Conservation (phyloP, 2,113 vertebrate genomes). For the Zeus faber region DNA sequence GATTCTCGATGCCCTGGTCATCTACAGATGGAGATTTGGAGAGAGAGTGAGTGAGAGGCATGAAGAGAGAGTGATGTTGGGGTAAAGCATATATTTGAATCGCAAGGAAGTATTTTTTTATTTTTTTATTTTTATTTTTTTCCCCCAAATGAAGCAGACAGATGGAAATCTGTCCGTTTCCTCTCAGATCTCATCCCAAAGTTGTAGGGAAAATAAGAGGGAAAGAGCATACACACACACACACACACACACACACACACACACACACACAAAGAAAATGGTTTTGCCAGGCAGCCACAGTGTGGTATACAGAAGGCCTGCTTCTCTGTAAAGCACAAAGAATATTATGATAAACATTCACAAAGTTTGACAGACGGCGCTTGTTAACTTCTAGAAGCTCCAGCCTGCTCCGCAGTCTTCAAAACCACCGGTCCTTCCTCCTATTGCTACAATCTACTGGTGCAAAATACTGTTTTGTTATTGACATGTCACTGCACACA, state of each 20-base stretch:
- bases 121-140: slow-evolving; percentile 44
- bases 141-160: slow-evolving; percentile 72
- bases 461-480: no score
- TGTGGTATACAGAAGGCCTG: slow-evolving; percentile 23
- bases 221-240: slow-evolving; percentile 44
- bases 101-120: slow-evolving; percentile 51
- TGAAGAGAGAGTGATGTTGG: neutral
- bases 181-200: slow-evolving; percentile 73
- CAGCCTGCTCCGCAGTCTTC: slow-evolving; percentile 16
- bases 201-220: no score
- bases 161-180: slow-evolving; percentile 75
- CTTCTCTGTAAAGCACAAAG: slow-evolving; percentile 48
- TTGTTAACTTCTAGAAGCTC: slow-evolving; percentile 31
- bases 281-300: slow-evolving; percentile 47
- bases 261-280: slow-evolving; percentile 15
- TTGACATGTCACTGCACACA: no score
- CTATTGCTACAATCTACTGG: neutral
- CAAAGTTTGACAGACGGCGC: slow-evolving; percentile 34
- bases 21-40: slow-evolving; percentile 80
- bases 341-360: slow-evolving; percentile 47
- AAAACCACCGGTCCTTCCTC: neutral
- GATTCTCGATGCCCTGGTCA: slow-evolving; percentile 83
- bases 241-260: slow-evolving; percentile 16
- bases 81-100: slow-evolving; percentile 87
- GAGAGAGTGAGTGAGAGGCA: slow-evolving; percentile 58